Percentiles rank a stretch among this genome's conserved stretches.
These are phyloP conservation scores for Eulemur rufifrons DNA, from an alignment of 2,113 vertebrate species.

Conservation along the genomic window DNA sequence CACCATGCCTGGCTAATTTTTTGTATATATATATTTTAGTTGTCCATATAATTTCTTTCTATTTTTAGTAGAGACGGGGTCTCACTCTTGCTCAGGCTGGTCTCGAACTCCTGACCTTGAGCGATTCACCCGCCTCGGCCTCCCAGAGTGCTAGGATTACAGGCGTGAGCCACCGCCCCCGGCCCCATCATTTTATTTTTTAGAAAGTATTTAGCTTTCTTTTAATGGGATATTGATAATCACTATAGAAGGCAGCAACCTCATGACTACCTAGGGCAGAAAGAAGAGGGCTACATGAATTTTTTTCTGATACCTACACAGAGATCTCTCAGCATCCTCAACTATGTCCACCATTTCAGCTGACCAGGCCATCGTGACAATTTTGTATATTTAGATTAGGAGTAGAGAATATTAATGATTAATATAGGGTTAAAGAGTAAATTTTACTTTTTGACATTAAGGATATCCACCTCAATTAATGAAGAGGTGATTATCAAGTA, in stretches of 20 bases:
- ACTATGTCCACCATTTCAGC: neutral
- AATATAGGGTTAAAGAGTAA: neutral
- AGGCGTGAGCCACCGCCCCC: too few species aligned
- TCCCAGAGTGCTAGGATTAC: too few species aligned
- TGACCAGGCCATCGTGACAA: neutral
- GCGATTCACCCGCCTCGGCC: too few species aligned
- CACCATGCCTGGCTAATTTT: too few species aligned
- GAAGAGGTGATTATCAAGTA: neutral
- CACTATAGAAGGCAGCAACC: neutral
- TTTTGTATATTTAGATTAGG: neutral
- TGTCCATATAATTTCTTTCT: too few species aligned
- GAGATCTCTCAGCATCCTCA: neutral
- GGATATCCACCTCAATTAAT: neutral
- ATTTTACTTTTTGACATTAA: neutral
- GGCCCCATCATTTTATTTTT: neutral
- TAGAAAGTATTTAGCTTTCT: neutral
- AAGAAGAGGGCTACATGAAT: neutral
- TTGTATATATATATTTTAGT: too few species aligned
- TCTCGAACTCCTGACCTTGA: too few species aligned
- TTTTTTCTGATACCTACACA: neutral
- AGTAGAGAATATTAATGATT: neutral
- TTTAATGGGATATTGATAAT: neutral
- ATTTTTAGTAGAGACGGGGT: too few species aligned
- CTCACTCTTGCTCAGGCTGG: too few species aligned
- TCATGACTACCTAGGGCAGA: neutral